These are phyloP conservation scores for Sinocyclocheilus maitianheensis DNA, from an alignment of 2,113 vertebrate genomes.

Conservation along the genomic window DNA sequence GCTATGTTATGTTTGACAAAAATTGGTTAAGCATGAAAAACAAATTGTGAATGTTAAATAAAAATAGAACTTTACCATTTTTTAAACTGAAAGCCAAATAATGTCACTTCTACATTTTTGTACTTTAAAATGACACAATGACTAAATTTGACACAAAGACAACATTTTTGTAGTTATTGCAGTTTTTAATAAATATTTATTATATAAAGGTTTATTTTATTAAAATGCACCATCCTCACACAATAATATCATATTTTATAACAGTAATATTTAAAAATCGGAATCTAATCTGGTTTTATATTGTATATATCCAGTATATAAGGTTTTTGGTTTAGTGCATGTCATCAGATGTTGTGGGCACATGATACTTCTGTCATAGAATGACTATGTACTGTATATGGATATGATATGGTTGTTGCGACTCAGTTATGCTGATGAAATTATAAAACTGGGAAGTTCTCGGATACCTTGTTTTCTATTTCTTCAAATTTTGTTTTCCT, in stretches of 20 bases:
- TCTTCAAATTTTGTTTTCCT: background rate
- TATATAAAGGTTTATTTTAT: background rate
- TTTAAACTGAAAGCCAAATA: no score
- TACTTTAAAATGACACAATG: no score
- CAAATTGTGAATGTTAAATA: no score
- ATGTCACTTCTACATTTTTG: no score
- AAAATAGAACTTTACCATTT: no score
- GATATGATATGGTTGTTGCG: background rate
- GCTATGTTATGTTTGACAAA: no score
- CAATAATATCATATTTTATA: background rate
- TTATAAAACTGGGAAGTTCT: conserved; percentile 15
- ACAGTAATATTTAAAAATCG: background rate
- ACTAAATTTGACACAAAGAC: no score
- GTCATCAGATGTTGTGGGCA: background rate
- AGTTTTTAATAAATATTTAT: no score
- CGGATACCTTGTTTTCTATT: conserved; percentile 22
- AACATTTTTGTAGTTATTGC: no score
- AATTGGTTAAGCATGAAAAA: no score
- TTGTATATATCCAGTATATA: background rate
- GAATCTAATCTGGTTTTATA: background rate
- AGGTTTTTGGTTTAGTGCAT: background rate
- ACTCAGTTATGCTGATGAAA: background rate
- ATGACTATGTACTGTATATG: no score
- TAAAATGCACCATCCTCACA: background rate
- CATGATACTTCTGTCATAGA: background rate